Evolutionary conservation across 2,888 invertebrate genomes (phyloP).

Genomic region (Napeogenes inachia): DNA sequence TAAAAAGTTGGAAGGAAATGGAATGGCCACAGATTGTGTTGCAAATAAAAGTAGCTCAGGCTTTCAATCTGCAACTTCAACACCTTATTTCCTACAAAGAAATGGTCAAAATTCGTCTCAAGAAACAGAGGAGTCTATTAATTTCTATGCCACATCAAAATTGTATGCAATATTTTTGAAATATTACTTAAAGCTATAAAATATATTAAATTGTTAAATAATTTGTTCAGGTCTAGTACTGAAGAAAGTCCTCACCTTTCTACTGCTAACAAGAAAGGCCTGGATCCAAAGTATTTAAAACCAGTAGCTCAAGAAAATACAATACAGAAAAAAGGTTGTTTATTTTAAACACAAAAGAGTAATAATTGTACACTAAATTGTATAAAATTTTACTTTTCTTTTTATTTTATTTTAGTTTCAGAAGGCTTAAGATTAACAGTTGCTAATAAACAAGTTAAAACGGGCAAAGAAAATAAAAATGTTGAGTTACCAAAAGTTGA

Average conservation of each 20-base stretch:
- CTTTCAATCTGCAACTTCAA: slow-evolving; percentile 48
- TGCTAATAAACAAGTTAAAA: slow-evolving; percentile 34
- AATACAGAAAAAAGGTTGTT: slow-evolving; percentile 43
- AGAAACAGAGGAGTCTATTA: slow-evolving; percentile 62
- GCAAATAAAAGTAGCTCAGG: slow-evolving; percentile 36
- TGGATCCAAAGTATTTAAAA: slow-evolving; percentile 67
- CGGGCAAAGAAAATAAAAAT: slow-evolving; percentile 64
- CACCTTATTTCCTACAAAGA: slow-evolving; percentile 56
- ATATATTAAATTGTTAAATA: neutral
- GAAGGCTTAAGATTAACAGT: slow-evolving; percentile 37
- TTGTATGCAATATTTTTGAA: slow-evolving; percentile 43
- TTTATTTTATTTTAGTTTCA: slow-evolving; percentile 29
- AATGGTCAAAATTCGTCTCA: slow-evolving; percentile 47
- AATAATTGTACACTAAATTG: too few relatives aligned
- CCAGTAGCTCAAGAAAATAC: slow-evolving; percentile 49
- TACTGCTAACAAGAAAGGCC: slow-evolving; percentile 42
- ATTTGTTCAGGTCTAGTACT: slow-evolving; percentile 47
- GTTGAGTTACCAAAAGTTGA: slow-evolving; percentile 61
- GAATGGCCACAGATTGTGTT: slow-evolving; percentile 36
- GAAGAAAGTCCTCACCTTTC: slow-evolving; percentile 56
- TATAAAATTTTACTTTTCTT: too few relatives aligned
- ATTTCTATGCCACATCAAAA: slow-evolving; percentile 67
- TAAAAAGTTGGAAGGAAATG: slow-evolving; percentile 61
- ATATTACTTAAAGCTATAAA: neutral
- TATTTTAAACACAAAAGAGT: slow-evolving; percentile 2